A percentile compares a stretch with the other conserved stretches of the same genome.
Conservation (phyloP, 2,888 invertebrate species). For the Cataglyphis altisquamis region DNA sequence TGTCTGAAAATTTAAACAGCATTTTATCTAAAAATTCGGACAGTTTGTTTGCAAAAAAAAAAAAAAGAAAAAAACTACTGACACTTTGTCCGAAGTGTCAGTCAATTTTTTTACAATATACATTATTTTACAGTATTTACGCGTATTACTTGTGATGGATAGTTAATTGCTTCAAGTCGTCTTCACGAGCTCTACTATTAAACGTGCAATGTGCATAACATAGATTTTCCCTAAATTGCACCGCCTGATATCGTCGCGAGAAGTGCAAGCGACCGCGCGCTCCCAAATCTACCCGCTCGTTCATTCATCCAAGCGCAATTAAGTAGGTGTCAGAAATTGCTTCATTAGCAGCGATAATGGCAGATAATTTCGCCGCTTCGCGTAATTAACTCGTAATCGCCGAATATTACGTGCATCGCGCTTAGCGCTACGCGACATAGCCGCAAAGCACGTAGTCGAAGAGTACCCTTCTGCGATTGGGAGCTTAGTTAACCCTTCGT, state of each 20-base stretch:
- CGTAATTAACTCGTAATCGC: constrained; percentile 62
- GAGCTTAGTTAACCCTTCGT: constrained; percentile 52
- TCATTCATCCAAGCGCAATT: constrained; percentile 55
- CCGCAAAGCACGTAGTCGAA: constrained; percentile 38
- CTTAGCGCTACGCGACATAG: constrained; percentile 28
- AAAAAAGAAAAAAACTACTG: too few species aligned
- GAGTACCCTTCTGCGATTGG: constrained; percentile 48
- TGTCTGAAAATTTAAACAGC: too few species aligned
- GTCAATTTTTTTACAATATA: too few species aligned
- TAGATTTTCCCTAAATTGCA: constrained; percentile 35
- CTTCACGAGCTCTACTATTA: neutral
- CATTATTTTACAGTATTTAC: neutral
- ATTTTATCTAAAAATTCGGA: too few species aligned
- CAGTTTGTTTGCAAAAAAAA: too few species aligned
- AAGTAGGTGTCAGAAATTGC: constrained; percentile 56
- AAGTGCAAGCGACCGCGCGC: constrained; percentile 24
- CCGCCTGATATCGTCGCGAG: constrained; percentile 32
- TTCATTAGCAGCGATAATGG: constrained; percentile 54
- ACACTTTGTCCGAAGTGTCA: too few species aligned
- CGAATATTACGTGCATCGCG: constrained; percentile 54
- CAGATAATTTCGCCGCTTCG: constrained; percentile 54
- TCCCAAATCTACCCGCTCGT: constrained; percentile 33
- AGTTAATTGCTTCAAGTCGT: neutral
- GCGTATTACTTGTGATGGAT: too few species aligned
- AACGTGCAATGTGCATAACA: neutral